Base-by-base conservation (phyloP, 2,797 vertebrate species). In the Miopithecus talapoin region DNA sequence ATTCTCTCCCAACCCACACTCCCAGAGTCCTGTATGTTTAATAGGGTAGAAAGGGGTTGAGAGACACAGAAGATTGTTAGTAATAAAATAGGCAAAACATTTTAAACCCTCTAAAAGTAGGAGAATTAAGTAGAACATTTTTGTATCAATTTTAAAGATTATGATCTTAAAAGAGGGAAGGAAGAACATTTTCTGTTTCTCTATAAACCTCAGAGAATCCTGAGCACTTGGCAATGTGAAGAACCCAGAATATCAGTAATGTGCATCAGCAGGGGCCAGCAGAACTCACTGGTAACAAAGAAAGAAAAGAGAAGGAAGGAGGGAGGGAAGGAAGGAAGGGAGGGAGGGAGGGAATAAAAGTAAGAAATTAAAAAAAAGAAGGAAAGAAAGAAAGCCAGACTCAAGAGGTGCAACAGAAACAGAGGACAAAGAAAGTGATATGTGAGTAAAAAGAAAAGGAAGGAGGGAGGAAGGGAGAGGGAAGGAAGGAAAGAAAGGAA, bases 241-340 rank as follows among this genome's bases (percentile, higher is more conserved):
- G 46, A 90, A 12, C 26, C 22, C 8, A 46, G 64, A 86, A 57
- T 68, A 86, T 28, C 5, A 5, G 8, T 46, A 36, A 16, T 5
- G 9, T 24, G 1, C 50, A 78, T 74, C 5, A 39, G 19, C 24
- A 64, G 39, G 13, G 10, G 1, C 22, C 48, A 92, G 33, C 8
- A 75, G 86, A 2, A 14, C 4, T 50, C 26, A 41, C 4, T 4
- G 17, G 26, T 13, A 64, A 0, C 12, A 84, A 81, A 33, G 14
- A 43, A 26, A 12, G 2, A 28, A 36, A 48, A 19, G 4, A n/a
- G 13, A 14, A 61, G 12, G 14, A 46, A 39, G 22, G 17, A 14
- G 8, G 0, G 6, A 64, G 2, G 1, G 24, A 17, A 0, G 0
- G 28, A 53, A 19, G 17, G 13, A 8, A 7, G 3, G 12, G 1